Percentiles rank a stretch among this genome's conserved stretches.
Conservation (phyloP, 1,140 invertebrate species). For the Diabrotica undecimpunctata region DNA sequence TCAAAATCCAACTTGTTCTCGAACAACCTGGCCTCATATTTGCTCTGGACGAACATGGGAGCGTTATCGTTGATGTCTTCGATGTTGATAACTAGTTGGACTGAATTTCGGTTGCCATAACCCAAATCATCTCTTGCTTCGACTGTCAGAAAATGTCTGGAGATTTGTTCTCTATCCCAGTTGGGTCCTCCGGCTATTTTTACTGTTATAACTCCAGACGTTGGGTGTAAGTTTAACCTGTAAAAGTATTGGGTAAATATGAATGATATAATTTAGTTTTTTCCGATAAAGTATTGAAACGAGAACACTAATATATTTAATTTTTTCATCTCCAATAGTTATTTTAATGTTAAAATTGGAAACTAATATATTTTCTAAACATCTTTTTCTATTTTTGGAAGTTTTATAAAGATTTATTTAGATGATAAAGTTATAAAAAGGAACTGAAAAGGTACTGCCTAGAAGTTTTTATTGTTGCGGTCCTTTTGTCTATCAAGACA, state of each 20-base stretch:
- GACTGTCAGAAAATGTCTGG: conserved; percentile 84
- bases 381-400: too few relatives aligned
- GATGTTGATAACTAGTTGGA: conserved; percentile 79
- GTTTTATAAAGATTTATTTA: too few relatives aligned
- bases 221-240: conserved; percentile 76
- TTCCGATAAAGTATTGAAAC: too few relatives aligned
- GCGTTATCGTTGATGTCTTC: conserved; percentile 88
- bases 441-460: too few relatives aligned
- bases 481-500: too few relatives aligned
- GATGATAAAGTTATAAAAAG: too few relatives aligned
- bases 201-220: conserved; percentile 79
- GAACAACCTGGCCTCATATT: conserved; percentile 77
- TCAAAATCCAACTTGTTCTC: conserved; percentile 81
- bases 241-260: conserved; percentile 31
- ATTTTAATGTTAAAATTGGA: too few relatives aligned
- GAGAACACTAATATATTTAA: too few relatives aligned
- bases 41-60: conserved; percentile 74
- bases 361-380: too few relatives aligned
- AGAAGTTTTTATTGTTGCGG: too few relatives aligned
- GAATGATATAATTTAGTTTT: conserved; percentile 8
- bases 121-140: conserved; percentile 88
- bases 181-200: conserved; percentile 65
- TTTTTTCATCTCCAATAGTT: too few relatives aligned
- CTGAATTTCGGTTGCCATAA: conserved; percentile 81
- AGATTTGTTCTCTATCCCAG: conserved; percentile 84